Evolutionary conservation across 2,888 invertebrate genomes (phyloP).

Genomic region (Empis stercorea): DNA sequence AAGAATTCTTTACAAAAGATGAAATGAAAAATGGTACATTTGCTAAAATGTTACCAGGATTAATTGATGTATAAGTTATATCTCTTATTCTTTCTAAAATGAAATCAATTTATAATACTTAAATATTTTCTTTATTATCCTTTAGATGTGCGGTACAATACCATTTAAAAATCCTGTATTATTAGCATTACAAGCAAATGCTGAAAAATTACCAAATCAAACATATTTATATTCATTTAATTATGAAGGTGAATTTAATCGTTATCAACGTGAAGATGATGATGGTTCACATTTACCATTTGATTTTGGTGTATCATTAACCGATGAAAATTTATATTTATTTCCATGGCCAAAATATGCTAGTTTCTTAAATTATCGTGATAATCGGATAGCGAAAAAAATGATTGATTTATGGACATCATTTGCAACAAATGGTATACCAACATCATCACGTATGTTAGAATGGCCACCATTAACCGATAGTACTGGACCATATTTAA

Average conservation of each 20-base stretch:
- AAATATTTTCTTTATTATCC: not conserved
- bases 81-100: too few species aligned
- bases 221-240: slow-evolving; percentile 41
- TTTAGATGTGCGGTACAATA: slow-evolving; percentile 37
- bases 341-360: slow-evolving; percentile 36
- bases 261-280: slow-evolving; percentile 32
- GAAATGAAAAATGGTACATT: slow-evolving; percentile 36
- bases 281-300: slow-evolving; percentile 32
- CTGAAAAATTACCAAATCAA: slow-evolving; percentile 27
- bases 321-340: slow-evolving; percentile 44
- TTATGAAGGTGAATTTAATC: slow-evolving; percentile 35
- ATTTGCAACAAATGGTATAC: slow-evolving; percentile 29
- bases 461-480: slow-evolving; percentile 29
- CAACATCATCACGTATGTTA: slow-evolving; percentile 22
- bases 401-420: slow-evolving; percentile 37
- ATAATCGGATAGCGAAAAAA: slow-evolving; percentile 34
- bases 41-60: slow-evolving; percentile 34
- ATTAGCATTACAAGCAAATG: slow-evolving; percentile 33
- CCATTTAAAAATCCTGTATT: slow-evolving; percentile 38
- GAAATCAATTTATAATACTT: too few species aligned
- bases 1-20: slow-evolving; percentile 23
- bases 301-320: slow-evolving; percentile 41
- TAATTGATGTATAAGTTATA: slow-evolving; percentile 42
- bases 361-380: slow-evolving; percentile 27
- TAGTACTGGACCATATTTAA: slow-evolving; percentile 32